A percentile compares a stretch with the other conserved stretches of the same genome.
phyloP scores from a whole-genome alignment of 2,888 invertebrate genomes.

The Cosmorhoe ocellata region DNA sequence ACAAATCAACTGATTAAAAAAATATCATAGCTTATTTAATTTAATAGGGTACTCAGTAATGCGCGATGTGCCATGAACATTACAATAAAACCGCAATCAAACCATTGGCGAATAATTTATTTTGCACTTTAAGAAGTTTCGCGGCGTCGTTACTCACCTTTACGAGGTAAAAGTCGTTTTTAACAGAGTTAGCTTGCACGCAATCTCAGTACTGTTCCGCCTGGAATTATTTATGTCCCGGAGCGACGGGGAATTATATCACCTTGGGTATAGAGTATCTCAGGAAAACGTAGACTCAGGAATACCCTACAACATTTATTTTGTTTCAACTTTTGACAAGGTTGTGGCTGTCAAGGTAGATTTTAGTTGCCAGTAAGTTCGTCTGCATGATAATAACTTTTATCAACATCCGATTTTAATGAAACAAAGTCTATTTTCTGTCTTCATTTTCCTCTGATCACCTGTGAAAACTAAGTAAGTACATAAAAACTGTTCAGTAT shows the following conservation, averaged over 20 bases:
- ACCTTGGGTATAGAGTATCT: slow-evolving; percentile 25
- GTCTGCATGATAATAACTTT: too few species aligned
- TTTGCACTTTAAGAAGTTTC: slow-evolving; percentile 48
- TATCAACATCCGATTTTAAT: too few species aligned
- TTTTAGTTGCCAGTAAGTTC: too few species aligned
- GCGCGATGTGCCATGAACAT: slow-evolving; percentile 18
- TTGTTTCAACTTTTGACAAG: too few species aligned
- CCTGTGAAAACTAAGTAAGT: too few species aligned
- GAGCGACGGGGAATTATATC: slow-evolving; percentile 47
- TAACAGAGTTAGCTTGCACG: slow-evolving; percentile 68
- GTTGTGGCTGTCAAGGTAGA: too few species aligned
- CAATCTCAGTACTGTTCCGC: slow-evolving; percentile 62
- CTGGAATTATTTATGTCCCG: slow-evolving; percentile 58
- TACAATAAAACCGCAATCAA: slow-evolving; percentile 53
- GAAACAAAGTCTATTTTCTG: too few species aligned
- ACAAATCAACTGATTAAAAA: too few species aligned
- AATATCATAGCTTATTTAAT: too few species aligned
- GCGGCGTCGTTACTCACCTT: slow-evolving; percentile 63
- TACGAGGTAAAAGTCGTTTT: slow-evolving; percentile 69
- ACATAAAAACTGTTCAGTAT: too few species aligned
- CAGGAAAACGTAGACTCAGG: slow-evolving; percentile 6
- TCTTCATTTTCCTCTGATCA: too few species aligned
- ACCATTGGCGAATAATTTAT: slow-evolving; percentile 59
- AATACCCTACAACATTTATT: too few species aligned
- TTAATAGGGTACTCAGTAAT: neutral